These are phyloP conservation scores for Drosophila saltans DNA, from an alignment of 1,140 invertebrate genomes.

Conservation along the genomic window DNA sequence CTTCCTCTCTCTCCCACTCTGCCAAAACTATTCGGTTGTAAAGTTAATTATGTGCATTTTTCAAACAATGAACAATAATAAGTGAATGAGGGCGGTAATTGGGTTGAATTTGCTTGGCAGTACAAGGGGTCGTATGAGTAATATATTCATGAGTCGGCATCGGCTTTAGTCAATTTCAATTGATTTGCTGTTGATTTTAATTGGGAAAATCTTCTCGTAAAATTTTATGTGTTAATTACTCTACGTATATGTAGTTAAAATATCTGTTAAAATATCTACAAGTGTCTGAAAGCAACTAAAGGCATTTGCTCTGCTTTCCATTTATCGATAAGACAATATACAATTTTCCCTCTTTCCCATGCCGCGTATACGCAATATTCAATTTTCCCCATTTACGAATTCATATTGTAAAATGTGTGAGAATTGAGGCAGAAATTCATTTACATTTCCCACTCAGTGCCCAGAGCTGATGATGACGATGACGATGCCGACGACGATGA, in stretches of 20 bases:
- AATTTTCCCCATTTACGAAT: constrained; percentile 48
- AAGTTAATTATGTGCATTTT: constrained; percentile 59
- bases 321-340: neutral
- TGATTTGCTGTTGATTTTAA: constrained; percentile 7
- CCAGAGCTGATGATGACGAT: constrained; percentile 21
- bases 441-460: constrained; percentile 57
- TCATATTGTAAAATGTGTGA: constrained; percentile 62
- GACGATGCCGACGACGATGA: constrained; percentile 11
- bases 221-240: neutral
- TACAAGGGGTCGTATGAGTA: constrained; percentile 47
- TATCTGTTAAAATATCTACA: neutral
- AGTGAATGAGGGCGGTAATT: neutral
- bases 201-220: neutral
- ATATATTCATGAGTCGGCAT: constrained; percentile 11
- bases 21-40: constrained; percentile 3
- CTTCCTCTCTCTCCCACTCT: too few relatives aligned
- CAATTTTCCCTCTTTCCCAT: neutral
- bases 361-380: neutral
- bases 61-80: constrained; percentile 30
- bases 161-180: constrained; percentile 4
- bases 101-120: neutral
- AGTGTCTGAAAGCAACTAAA: too few relatives aligned
- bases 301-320: too few relatives aligned
- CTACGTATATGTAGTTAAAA: neutral
- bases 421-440: constrained; percentile 69